Evolutionary conservation across 2,113 vertebrate species (phyloP).

Genomic region (Polypterus bichir): DNA sequence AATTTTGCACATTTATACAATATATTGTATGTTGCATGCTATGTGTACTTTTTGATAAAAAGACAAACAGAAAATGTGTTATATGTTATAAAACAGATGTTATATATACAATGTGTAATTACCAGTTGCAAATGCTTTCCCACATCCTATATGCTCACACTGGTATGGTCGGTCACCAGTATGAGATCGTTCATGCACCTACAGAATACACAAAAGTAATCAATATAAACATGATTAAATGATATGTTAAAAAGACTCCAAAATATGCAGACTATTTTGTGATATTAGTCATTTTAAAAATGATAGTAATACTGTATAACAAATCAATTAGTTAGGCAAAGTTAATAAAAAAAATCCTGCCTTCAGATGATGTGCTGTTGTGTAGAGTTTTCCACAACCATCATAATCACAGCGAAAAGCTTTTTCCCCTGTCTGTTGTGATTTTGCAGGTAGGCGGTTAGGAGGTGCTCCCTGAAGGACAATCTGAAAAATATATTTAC

Average conservation of each 20-base stretch:
- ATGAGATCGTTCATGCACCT: conserved; percentile 95
- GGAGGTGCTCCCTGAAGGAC: conserved; percentile 67
- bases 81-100: no score
- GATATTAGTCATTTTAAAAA: no score
- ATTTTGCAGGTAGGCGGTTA: conserved; percentile 49
- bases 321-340: no score
- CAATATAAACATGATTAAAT: not conserved
- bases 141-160: conserved; percentile 83
- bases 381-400: conserved; percentile 93
- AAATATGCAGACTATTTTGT: no score
- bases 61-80: no score
- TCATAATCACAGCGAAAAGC: conserved; percentile 93
- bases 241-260: no score
- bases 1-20: no score
- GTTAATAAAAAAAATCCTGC: conserved; percentile 27
- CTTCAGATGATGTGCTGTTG: conserved; percentile 95
- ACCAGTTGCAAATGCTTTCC: conserved; percentile 98
- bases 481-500: conserved; percentile 49
- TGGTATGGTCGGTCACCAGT: conserved; percentile 91
- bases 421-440: conserved; percentile 83
- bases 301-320: no score
- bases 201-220: conserved; percentile 23
- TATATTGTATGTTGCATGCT: no score
- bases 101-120: conserved; percentile 10
- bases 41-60: no score